These are phyloP conservation scores for Ceratina australensis DNA, from an alignment of 1,140 invertebrate genomes.

Conservation along the genomic window DNA sequence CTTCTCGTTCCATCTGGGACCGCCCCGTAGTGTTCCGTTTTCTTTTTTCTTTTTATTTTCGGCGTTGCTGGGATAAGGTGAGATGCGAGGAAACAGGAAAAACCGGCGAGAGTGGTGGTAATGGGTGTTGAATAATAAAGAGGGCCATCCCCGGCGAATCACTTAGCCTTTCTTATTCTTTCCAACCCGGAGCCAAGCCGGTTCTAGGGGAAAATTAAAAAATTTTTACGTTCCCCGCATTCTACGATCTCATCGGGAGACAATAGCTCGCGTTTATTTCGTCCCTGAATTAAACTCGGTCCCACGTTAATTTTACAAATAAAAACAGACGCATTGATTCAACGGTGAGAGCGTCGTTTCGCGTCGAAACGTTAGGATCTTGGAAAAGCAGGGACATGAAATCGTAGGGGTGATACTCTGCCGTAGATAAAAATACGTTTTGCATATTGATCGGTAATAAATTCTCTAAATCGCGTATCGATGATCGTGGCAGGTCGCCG, in stretches of 20 bases:
- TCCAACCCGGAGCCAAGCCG: not conserved
- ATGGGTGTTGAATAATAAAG: constrained; percentile 66
- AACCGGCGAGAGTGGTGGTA: constrained; percentile 25
- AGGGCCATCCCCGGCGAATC: constrained; percentile 15
- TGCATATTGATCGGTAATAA: constrained; percentile 14
- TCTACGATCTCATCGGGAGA: constrained; percentile 15
- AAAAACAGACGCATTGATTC: too few relatives aligned
- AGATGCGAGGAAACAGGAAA: constrained; percentile 45
- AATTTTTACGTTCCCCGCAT: constrained; percentile 14
- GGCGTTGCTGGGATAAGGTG: constrained; percentile 26
- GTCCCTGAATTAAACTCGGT: not conserved
- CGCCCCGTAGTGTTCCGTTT: constrained; percentile 37
- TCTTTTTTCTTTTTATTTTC: constrained; percentile 32
- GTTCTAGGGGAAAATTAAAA: constrained; percentile 35
- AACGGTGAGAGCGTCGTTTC: too few relatives aligned
- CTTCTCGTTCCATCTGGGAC: constrained; percentile 39
- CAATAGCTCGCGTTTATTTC: not conserved
- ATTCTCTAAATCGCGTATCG: constrained; percentile 31
- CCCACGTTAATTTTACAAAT: too few relatives aligned
- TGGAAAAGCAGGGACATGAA: too few relatives aligned
- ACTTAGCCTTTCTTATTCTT: constrained; percentile 27
- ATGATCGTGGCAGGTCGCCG: constrained; percentile 21
- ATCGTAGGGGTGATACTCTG: not conserved
- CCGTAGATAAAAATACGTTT: not conserved
- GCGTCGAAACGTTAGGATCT: too few relatives aligned